A percentile compares a stretch with the other conserved stretches of the same genome.
phyloP scores from a whole-genome alignment of 2,888 invertebrate species.

The Hirtodrosophila trivittata region DNA sequence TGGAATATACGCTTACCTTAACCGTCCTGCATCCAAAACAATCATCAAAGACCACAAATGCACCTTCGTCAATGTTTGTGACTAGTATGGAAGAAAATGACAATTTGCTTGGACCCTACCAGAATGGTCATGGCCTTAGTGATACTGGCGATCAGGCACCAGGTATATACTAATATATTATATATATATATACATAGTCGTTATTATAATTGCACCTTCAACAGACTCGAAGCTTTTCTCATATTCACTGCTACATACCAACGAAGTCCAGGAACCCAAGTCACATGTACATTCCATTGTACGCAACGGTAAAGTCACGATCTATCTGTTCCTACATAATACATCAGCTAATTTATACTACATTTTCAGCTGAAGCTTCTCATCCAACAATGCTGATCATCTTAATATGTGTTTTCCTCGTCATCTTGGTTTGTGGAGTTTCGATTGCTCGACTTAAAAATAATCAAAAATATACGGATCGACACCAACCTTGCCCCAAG shows the following conservation, averaged over 20 bases:
- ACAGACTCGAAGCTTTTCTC: slow-evolving; percentile 84
- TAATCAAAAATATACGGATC: slow-evolving; percentile 81
- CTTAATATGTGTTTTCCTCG: slow-evolving; percentile 83
- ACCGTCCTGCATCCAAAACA: slow-evolving; percentile 93
- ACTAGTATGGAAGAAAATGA: slow-evolving; percentile 20
- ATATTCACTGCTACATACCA: slow-evolving; percentile 82
- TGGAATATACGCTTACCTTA: slow-evolving; percentile 96
- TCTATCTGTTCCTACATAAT: no score
- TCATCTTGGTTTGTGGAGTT: slow-evolving; percentile 82
- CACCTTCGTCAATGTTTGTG: slow-evolving; percentile 84
- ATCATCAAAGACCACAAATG: slow-evolving; percentile 84
- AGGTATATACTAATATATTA: slow-evolving; percentile 33
- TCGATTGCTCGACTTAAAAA: slow-evolving; percentile 82
- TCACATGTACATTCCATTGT: slow-evolving; percentile 79
- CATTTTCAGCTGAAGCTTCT: slow-evolving; percentile 79
- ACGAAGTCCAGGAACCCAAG: slow-evolving; percentile 83
- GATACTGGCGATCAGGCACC: slow-evolving; percentile 31
- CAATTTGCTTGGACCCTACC: slow-evolving; percentile 35
- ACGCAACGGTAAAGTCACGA: slow-evolving; percentile 72
- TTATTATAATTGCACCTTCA: not conserved
- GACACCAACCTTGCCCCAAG: slow-evolving; percentile 83
- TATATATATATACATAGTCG: not conserved
- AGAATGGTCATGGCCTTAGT: slow-evolving; percentile 19
- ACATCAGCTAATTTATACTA: not conserved
- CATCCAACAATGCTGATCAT: slow-evolving; percentile 83